Evolutionary conservation across 1,140 invertebrate species (phyloP), one percentile per base, ranked within the genome.

Genomic region (Calephelis nemesis): DNA sequence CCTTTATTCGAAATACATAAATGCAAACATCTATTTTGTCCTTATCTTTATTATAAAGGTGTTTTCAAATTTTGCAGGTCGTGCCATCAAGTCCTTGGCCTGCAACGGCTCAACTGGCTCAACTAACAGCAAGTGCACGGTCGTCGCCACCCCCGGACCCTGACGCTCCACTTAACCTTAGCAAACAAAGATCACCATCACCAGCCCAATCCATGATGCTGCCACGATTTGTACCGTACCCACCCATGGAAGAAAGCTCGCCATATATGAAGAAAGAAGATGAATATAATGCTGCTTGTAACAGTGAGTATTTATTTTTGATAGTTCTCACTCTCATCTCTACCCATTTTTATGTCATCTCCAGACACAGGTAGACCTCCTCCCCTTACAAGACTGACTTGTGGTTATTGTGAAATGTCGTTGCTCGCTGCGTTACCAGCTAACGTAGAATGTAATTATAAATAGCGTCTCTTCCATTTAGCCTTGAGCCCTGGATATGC

Each of bases 81-180:
- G 81, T 82, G 4, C 77, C 67, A 13, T 62, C 72, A 1, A 70
- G 77, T 0, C 72, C 79, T 0, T 91, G 89, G 89, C 87, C 87
- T 10, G 85, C 83, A 19, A 87, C 84, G 7, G 84, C 83, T 5
- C 87, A 90, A 70, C 78, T 91, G 6, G 86, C 89, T 0, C 88
- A 91, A 66, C 75, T 91, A 58, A 85, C 84, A 1, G 84, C 85
- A 7, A 86, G 76, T 70, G 84, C 86, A 2, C 79, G 85, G 4
- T 84, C 85, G 0, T 80, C 88, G 0, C 88, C 93, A 0, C 85
- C 86, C 0, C 87, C 92, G 11, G 95, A 96, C 76, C 93, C 95
- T 6, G 97, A 98, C 78, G 95, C 96, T 0, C 97, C 97, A 0
- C 91, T 98, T 0, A 98, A 98, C 89, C 94, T 98, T 7, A 96